These are phyloP conservation scores for Rambutsinella grinnellia DNA, from an alignment of 2,888 invertebrate genomes.

Conservation along the genomic window DNA sequence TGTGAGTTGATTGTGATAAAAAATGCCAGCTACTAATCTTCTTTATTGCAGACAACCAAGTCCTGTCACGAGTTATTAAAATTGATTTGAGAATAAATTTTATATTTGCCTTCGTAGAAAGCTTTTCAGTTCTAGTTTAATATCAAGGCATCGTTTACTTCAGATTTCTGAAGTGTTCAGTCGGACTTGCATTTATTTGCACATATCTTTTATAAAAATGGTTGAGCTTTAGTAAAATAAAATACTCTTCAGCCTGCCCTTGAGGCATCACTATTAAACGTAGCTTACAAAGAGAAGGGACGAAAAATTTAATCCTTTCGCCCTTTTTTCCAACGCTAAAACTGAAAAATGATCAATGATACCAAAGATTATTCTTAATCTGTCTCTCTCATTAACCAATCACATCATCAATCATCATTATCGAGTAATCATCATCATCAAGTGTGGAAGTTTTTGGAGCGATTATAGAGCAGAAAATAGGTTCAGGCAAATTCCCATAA, in stretches of 20 bases:
- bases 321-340: not conserved
- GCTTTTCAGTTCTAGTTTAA: no score
- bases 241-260: constrained; percentile 12
- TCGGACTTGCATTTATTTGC: no score
- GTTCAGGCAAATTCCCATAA: not conserved
- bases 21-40: no score
- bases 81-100: not conserved
- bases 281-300: not conserved
- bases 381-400: not conserved
- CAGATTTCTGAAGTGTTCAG: no score
- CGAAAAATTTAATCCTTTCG: not conserved
- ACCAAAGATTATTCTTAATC: not conserved
- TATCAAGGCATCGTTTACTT: no score
- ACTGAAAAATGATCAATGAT: not conserved
- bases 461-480: not conserved
- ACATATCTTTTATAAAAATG: no score
- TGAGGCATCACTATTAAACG: not conserved
- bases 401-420: constrained; percentile 7
- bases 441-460: not conserved
- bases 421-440: not conserved
- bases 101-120: not conserved
- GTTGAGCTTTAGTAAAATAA: not conserved
- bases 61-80: not conserved
- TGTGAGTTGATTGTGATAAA: not conserved
- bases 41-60: no score